Percentiles rank a stretch among this genome's conserved stretches.
Conservation (phyloP, 2,113 vertebrate species). For the Bufo bufo region DNA sequence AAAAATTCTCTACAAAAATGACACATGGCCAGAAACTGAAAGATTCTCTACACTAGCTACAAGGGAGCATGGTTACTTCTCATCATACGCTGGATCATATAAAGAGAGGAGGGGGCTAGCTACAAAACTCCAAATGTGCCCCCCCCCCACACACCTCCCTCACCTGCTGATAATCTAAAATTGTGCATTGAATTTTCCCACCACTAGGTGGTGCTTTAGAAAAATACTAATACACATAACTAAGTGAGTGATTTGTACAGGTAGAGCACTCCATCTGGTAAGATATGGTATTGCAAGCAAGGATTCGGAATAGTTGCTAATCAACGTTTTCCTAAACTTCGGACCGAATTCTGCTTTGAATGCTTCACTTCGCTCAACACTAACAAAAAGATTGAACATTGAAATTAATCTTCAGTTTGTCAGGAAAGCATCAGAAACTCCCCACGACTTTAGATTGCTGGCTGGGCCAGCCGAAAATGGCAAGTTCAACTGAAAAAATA, state of each 20-base stretch:
- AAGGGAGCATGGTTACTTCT: neutral
- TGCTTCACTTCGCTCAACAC: too few species aligned
- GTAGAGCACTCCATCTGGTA: neutral
- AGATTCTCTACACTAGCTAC: neutral
- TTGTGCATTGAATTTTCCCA: neutral
- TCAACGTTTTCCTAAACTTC: too few species aligned
- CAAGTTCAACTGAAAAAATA: too few species aligned
- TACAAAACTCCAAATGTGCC: neutral
- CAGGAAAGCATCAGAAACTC: too few species aligned
- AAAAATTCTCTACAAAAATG: constrained; percentile 3
- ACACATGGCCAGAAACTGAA: neutral
- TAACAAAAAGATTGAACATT: too few species aligned
- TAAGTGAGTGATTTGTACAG: neutral
- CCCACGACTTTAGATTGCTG: too few species aligned
- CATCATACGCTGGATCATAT: neutral
- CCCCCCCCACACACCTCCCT: neutral
- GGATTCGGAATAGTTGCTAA: too few species aligned
- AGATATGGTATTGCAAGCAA: neutral
- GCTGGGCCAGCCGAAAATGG: too few species aligned
- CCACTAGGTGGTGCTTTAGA: neutral
- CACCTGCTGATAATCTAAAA: neutral
- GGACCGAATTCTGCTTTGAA: too few species aligned
- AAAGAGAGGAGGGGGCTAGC: neutral
- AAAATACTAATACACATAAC: neutral
- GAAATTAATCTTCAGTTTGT: too few species aligned